Evolutionary conservation across 2,113 vertebrate genomes (phyloP).

Genomic region (Boleophthalmus pectinirostris): DNA sequence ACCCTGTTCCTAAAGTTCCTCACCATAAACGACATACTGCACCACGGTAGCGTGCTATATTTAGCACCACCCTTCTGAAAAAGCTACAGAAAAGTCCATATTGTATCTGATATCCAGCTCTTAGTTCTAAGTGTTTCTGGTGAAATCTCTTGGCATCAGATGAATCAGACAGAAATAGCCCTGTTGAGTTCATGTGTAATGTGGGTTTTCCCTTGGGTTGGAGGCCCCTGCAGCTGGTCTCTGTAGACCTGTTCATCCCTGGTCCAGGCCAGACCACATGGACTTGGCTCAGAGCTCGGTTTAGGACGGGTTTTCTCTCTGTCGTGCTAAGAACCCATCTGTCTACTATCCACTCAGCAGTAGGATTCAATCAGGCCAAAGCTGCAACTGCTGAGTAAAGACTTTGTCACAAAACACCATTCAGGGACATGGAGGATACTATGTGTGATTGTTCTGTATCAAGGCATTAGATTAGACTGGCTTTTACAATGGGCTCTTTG

Average conservation of each 20-base stretch:
- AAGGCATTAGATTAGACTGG: neutral
- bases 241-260: conserved; percentile 43
- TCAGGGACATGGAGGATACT: neutral
- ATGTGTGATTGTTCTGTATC: conserved; percentile 1
- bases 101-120: neutral
- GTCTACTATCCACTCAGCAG: conserved; percentile 37
- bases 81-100: too few relatives aligned
- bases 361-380: conserved; percentile 11
- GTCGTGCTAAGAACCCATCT: conserved; percentile 39
- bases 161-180: conserved; percentile 45
- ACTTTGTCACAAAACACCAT: neutral
- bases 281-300: conserved; percentile 24
- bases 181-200: conserved; percentile 15
- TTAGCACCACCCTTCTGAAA: too few relatives aligned
- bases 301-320: conserved; percentile 51
- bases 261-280: conserved; percentile 42
- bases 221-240: conserved; percentile 43
- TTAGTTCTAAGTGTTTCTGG: conserved; percentile 14
- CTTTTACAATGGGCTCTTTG: neutral
- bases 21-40: too few relatives aligned
- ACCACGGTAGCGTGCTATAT: too few relatives aligned
- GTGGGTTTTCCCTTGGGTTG: conserved; percentile 31
- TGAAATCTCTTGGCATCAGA: conserved; percentile 38
- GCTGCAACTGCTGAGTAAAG: conserved; percentile 2
- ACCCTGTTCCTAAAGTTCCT: too few relatives aligned